A percentile compares a stretch with the other conserved stretches of the same genome.
phyloP scores from a whole-genome alignment of 1,140 invertebrate species.

The Drosophila setifemur region DNA sequence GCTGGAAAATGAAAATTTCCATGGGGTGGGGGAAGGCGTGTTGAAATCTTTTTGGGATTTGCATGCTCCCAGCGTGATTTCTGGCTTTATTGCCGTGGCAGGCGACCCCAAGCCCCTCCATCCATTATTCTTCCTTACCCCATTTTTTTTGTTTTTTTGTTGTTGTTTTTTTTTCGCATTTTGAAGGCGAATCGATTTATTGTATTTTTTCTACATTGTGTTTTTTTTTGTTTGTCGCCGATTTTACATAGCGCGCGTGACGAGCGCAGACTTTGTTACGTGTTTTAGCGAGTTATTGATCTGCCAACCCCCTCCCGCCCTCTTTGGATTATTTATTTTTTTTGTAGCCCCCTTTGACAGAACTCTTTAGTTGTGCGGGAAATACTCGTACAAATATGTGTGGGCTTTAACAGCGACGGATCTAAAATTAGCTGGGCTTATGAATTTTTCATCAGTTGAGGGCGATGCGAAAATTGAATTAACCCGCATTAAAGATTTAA shows the following conservation, averaged over 20 bases:
- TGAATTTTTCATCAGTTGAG: neutral
- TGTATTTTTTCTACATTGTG: conserved; percentile 23
- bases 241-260: conserved; percentile 39
- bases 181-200: conserved; percentile 64
- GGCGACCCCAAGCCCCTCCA: conserved; percentile 5
- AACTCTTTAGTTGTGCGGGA: neutral
- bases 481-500: neutral
- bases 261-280: conserved; percentile 36
- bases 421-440: neutral
- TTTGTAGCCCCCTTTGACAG: conserved; percentile 9
- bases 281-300: conserved; percentile 40
- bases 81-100: conserved; percentile 45
- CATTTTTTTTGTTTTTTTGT: neutral
- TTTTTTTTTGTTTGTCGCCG: neutral
- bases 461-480: neutral
- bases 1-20: conserved; percentile 49
- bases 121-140: conserved; percentile 11
- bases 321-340: neutral
- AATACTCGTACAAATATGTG: conserved; percentile 1
- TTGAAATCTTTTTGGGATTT: conserved; percentile 60
- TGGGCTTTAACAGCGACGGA: neutral
- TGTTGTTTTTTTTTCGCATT: conserved; percentile 3
- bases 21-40: conserved; percentile 12
- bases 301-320: neutral
- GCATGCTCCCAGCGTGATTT: conserved; percentile 68